phyloP scores from a whole-genome alignment of 2,113 vertebrate species.

The pig (Sus scrofa) region T2T-Sscrofa CM000813.6:49217501-49218000 shows the following conservation, averaged over 20 bases:
- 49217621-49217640: background rate
- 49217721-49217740: background rate
- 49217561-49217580: conserved; percentile 38
- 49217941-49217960: background rate
- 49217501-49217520: conserved; percentile 45
- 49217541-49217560: background rate
- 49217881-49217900: background rate
- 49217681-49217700: background rate
- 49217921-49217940: no score
- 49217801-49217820: background rate
- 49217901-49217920: background rate
- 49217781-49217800: background rate
- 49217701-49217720: background rate
- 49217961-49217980: no score
- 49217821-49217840: background rate
- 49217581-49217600: background rate
- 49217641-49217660: background rate
- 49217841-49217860: background rate
- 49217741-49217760: background rate
- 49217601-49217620: background rate
- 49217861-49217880: background rate
- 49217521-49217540: conserved; percentile 9
- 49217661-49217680: background rate
- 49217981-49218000: background rate
- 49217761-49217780: background rate